Base-by-base conservation (phyloP, 2,113 vertebrate species). In the Seriola aureovittata region DNA sequence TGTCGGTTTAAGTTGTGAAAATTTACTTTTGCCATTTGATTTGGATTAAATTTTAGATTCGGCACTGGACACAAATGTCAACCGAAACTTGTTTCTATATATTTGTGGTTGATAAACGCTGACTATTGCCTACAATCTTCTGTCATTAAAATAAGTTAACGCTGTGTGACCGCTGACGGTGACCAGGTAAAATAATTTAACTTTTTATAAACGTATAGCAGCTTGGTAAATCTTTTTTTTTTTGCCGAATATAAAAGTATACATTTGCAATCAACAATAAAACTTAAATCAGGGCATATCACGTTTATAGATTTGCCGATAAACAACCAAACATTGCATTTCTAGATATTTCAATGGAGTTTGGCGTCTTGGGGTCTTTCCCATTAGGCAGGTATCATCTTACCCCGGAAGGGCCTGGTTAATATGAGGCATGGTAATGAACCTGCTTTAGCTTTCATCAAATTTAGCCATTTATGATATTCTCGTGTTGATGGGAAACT, bases 261-360 rank as follows among this genome's bases (percentile, higher is more conserved):
- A 19, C 1, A 0, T 4, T 11, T 5, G 0, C 4, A 19, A 21
- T 25, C 6, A 46, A 10, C 0, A 17, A 13, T 19, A 8, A 4
- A 3, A 8, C 0, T 25, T 21, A 1, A 16, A 11, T 2, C 1
- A 1, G 3, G 1, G 11, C 2, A 0, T 11, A 8, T 6, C 8
- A 6, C 0, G 6, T 19, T 0, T 0, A 23, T 0, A 5, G 1
- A 19, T 29, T 1, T 1, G 13, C 4, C 66, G 10, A 50, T 1
- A 7, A 14, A 9, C 0, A 1, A 5, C 1, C 5, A 38, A 10
- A 46, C 13, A 0, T 21, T 12, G 0, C 0, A 29, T 8, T 7
- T 19, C 3, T 0, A 3, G 0, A 21, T 48, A 2, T 6, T 13
- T 57, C 1, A 36, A 8, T 0, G 48, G 25, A 44, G 59, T 64